Evolutionary conservation across 2,888 invertebrate species (phyloP), one percentile per base, ranked within the genome.

Genomic region (Drosophila formosana): DNA sequence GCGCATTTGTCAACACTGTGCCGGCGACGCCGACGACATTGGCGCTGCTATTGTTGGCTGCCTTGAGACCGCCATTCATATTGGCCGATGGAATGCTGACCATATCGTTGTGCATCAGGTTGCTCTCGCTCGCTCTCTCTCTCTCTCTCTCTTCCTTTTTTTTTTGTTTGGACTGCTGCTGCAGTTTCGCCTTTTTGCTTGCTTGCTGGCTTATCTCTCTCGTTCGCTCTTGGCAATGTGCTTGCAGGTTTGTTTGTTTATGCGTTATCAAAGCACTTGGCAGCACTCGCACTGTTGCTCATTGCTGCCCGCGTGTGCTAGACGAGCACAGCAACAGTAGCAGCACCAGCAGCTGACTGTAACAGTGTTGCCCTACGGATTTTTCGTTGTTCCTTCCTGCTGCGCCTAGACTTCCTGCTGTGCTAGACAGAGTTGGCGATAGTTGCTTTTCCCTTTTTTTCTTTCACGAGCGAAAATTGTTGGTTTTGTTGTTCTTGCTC

Each of bases 101-200:
- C 90, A 92, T 90, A 81, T 92, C 91, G 86, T 92, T 92, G 71
- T 91, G 91, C 87, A 92, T 90, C 66, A 91, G 76, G 62, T 89
- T 45, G 18, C 41, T 13, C n/a, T 13, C 9, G 9, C 23, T 32
- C 28, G 30, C 8, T 7, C 23, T 45, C 25, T 26, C 26, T 23
- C 50, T 25, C 18, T 18, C 23, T 65, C 0, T 23, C 11, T 2
- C 11, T 50, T n/a, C 8, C 3, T 11, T 30, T 34, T 9, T 11
- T n/a, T 34, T 39, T 3, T n/a, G 13, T 32, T 18, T 49, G 11
- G 1, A 18, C 18, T 18, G 18, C 18, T 18, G 18, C 18, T 32
- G 25, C 46, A 11, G 46, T 23, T 53, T 13, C 11, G 11, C 4
- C n/a, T 26, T 62, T 34, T 13, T 23, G 6, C 18, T 43, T 46